Evolutionary conservation across 2,888 invertebrate genomes (phyloP), one percentile per base, ranked within the genome.

Genomic region (Cordilura impudica): DNA sequence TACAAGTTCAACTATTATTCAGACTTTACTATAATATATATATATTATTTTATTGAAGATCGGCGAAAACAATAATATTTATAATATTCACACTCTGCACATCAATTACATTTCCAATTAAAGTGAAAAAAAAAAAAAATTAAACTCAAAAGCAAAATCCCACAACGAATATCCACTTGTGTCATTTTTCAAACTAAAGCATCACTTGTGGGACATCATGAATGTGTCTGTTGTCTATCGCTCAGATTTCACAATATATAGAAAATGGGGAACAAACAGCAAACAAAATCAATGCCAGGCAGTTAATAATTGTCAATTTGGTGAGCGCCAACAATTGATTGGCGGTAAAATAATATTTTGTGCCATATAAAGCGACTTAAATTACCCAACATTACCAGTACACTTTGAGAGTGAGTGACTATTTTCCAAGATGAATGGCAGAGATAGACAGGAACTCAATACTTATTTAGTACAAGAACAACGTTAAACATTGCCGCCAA

Each of bases 281-380:
- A 49, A 19, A 1, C 8, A 45, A 67, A 74, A 49, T 60, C 71
- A 79, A 67, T 75, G 75, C 71, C 63, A 61, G 66, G 66, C 71
- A 79, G 75, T 79, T 79, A 79, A 75, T 79, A 79, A 79, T 79
- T 79, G 79, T 79, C 79, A 79, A 75, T 79, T 75, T 79, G 61
- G 79, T 79, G 75, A 79, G 79, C 79, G 79, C 79, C 79, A 79
- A 75, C 79, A 75, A 79, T 79, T 79, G 79, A 79, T 79, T 79
- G 79, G 79, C 79, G 79, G 79, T 72, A 71, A 75, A 75, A 79
- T 75, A 75, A 75, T 75, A 75, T 71, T 79, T 75, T 79, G 75
- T 75, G 76, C 82, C 82, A 81, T 81, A 81, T 82, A 81, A 81
- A 82, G 81, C 81, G 81, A 82, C 82, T 82, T 82, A 81, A 81